These are phyloP conservation scores for Arvicanthis niloticus DNA, from an alignment of 2,113 vertebrate species.

Conservation along the genomic window DNA sequence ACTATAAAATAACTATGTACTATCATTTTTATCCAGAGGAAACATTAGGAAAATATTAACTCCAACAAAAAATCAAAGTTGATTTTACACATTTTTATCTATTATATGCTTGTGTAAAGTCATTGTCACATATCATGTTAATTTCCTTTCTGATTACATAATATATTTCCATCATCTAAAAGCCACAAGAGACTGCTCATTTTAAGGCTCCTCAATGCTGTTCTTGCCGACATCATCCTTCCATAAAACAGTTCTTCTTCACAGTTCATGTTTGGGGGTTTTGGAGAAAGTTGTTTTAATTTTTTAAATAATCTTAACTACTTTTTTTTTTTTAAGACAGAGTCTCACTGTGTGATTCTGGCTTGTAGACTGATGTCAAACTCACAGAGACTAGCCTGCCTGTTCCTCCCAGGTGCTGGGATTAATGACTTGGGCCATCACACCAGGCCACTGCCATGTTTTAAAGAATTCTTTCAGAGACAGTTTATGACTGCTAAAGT, in stretches of 20 bases:
- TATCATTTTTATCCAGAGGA: background rate
- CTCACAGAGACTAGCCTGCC: background rate
- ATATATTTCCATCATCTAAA: background rate
- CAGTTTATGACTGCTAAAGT: background rate
- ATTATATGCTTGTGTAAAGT: background rate
- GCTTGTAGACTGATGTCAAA: background rate
- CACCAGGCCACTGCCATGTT: background rate
- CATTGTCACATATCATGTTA: background rate
- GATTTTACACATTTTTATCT: background rate
- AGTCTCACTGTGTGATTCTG: background rate
- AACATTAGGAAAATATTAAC: background rate
- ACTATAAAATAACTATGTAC: slow-evolving; percentile 11
- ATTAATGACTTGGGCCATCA: background rate
- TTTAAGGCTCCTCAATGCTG: background rate
- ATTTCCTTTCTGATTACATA: slow-evolving; percentile 1
- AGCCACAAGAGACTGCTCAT: background rate
- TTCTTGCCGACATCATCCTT: too few relatives aligned
- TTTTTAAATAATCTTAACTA: background rate
- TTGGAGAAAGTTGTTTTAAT: background rate
- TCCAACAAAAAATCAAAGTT: background rate
- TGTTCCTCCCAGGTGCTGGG: background rate
- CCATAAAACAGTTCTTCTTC: background rate
- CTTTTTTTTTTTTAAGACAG: background rate
- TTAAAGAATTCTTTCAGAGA: background rate
- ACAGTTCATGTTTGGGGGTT: background rate